Evolutionary conservation across 2,113 vertebrate genomes (phyloP), one percentile per base, ranked within the genome.

Genomic region (Phrynosoma platyrhinos): DNA sequence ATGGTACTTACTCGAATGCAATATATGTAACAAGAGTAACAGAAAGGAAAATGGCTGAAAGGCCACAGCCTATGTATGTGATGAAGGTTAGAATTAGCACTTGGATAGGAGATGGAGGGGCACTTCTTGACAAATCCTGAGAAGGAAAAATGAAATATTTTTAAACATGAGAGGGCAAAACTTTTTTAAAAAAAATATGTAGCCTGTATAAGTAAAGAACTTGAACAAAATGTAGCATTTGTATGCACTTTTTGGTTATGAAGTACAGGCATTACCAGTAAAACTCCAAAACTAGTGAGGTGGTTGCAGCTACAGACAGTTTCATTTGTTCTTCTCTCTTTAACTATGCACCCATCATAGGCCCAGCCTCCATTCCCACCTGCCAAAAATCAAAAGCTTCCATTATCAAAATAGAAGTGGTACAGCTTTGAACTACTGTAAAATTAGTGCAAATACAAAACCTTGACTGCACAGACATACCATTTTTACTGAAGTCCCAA

Each of bases 1-100:
- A 9, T 52, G 79, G 58, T 96, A 97, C 99, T 98, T 96, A 99
- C 99, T 97, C 97, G 95, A 99, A 99, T 10, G 94, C 96, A 90
- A 99, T 93, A 93, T 99, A 99, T 32, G 98, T 99, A 91, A 99
- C 92, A 71, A 99, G 95, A 68, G 98, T 99, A 92, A 98, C 74
- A 10, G 98, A 96, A 62, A 99, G 97, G 93, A 99, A 99, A 93
- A 99, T 95, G 74, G 98, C 95, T 21, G 98, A 99, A 90, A 99
- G 92, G 20, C 98, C 98, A 95, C 98, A 99, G 89, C 99, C 98
- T 87, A 99, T 98, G 83, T 98, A 98, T 0, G 98, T 98, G 94
- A 99, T 98, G 95, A 98, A 99, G 40, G 98, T 99, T 71, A 99
- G 96, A 82, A 98, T 96, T 87, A 95, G 92, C 80, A 93, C 95